phyloP scores from a whole-genome alignment of 2,888 invertebrate genomes.

The Heliconius ethilla region DNA sequence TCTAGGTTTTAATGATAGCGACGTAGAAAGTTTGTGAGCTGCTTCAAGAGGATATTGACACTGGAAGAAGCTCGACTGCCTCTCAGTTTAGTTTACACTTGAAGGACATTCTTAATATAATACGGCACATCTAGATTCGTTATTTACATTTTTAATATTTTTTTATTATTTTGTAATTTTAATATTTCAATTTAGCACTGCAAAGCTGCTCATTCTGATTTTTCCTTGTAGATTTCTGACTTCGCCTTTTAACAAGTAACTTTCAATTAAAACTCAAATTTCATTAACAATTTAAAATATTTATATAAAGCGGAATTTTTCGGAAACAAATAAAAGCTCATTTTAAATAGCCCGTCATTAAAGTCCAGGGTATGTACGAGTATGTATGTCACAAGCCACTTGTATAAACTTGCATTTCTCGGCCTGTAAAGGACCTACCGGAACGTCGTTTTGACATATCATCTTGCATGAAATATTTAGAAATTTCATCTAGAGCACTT shows the following conservation, averaged over 20 bases:
- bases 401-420: conserved; percentile 16
- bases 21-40: conserved; percentile 20
- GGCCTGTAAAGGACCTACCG: background rate
- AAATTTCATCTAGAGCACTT: conserved; percentile 28
- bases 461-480: conserved; percentile 30
- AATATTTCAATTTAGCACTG: background rate
- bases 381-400: conserved; percentile 20
- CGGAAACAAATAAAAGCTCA: background rate
- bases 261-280: too few species aligned
- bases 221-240: too few species aligned
- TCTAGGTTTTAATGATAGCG: conserved; percentile 16
- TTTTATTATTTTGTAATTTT: background rate
- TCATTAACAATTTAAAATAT: too few species aligned
- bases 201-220: too few species aligned
- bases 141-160: background rate
- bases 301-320: background rate
- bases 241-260: too few species aligned
- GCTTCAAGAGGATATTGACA: conserved; percentile 16
- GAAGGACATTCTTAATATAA: conserved; percentile 4
- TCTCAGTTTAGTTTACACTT: conserved; percentile 10
- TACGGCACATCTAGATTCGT: background rate
- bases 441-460: conserved; percentile 25
- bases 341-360: background rate
- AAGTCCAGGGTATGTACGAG: background rate
- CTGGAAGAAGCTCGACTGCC: conserved; percentile 9